Evolutionary conservation across 2,113 vertebrate species (phyloP).

Genomic region (Opisthocomus hoazin): DNA sequence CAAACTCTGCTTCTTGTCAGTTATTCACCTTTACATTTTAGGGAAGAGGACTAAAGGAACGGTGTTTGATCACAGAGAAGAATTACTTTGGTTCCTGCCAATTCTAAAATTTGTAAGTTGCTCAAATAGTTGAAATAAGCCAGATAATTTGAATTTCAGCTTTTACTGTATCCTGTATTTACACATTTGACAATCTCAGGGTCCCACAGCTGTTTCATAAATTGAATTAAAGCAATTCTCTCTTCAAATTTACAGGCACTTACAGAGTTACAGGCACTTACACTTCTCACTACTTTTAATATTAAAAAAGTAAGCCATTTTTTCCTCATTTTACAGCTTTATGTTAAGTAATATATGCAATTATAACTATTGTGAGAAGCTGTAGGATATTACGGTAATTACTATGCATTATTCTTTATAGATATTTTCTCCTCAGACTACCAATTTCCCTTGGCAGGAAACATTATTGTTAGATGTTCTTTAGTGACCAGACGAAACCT

Average conservation of each 20-base stretch:
- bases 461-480: not conserved
- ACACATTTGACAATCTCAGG: not conserved
- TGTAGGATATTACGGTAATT: not conserved
- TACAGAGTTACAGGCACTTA: not conserved
- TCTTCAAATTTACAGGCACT: not conserved
- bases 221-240: not conserved
- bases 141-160: not conserved
- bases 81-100: not conserved
- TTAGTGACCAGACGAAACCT: not conserved
- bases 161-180: not conserved
- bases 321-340: not conserved
- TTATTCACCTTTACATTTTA: not conserved
- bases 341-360: not conserved
- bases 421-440: not conserved
- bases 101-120: not conserved
- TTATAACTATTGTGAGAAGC: not conserved
- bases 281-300: not conserved
- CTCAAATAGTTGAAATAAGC: not conserved
- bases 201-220: not conserved
- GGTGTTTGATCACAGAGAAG: not conserved
- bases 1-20: not conserved
- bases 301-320: not conserved
- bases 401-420: not conserved
- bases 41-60: not conserved
- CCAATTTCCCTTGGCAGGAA: not conserved